A percentile compares a stretch with the other conserved stretches of the same genome.
These are phyloP conservation scores for Megalonaias nervosa DNA, from an alignment of 1,140 invertebrate genomes.

Conservation along the genomic window DNA sequence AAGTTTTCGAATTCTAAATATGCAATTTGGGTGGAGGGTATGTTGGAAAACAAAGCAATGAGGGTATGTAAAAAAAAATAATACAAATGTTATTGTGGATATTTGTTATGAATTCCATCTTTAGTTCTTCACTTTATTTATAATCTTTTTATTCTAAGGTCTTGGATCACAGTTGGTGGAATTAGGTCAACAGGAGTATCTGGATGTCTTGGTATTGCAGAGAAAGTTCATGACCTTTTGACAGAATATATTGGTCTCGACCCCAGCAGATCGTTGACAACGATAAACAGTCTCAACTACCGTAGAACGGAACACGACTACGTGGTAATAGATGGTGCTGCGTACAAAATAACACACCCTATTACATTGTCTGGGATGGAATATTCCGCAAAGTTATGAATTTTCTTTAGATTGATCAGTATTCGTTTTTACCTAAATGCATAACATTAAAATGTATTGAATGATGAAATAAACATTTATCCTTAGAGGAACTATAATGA, in stretches of 20 bases:
- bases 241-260: slow-evolving; percentile 36
- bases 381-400: neutral
- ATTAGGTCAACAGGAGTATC: slow-evolving; percentile 62
- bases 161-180: slow-evolving; percentile 59
- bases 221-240: slow-evolving; percentile 36
- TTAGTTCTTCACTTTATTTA: neutral
- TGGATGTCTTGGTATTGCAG: slow-evolving; percentile 51
- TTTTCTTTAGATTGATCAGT: too few relatives aligned
- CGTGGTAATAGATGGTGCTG: slow-evolving; percentile 27
- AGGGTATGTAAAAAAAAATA: too few relatives aligned
- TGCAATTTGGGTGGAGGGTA: too few relatives aligned
- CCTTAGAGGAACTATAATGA: too few relatives aligned
- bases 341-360: slow-evolving; percentile 47
- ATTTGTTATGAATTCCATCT: too few relatives aligned
- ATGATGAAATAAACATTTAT: too few relatives aligned
- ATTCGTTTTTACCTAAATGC: too few relatives aligned
- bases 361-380: slow-evolving; percentile 36
- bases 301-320: slow-evolving; percentile 31
- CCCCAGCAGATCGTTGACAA: slow-evolving; percentile 20
- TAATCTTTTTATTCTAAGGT: slow-evolving; percentile 30
- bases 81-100: too few relatives aligned
- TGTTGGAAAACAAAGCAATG: too few relatives aligned
- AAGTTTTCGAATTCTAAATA: too few relatives aligned
- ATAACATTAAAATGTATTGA: too few relatives aligned
- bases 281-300: slow-evolving; percentile 13